These are phyloP conservation scores for Ptychochromis oligacanthus DNA, from an alignment of 2,113 vertebrate genomes.

Conservation along the genomic window DNA sequence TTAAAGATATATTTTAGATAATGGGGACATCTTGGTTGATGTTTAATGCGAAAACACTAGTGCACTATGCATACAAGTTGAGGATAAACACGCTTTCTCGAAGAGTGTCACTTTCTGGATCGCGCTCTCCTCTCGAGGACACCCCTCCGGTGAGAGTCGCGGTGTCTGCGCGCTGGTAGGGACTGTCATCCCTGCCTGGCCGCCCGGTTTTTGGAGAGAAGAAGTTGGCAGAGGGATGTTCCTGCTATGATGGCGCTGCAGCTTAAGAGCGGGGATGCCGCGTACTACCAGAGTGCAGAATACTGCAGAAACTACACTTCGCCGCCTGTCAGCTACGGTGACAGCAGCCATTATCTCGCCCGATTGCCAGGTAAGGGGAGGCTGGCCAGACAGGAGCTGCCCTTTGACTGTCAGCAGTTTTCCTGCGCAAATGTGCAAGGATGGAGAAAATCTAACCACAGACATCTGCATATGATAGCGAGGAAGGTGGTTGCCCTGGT, in stretches of 20 bases:
- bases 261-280: constrained; percentile 77
- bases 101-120: no score
- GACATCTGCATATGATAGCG: constrained; percentile 20
- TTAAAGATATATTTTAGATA: background rate
- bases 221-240: constrained; percentile 77
- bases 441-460: constrained; percentile 40
- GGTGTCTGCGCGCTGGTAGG: constrained; percentile 17
- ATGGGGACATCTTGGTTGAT: rapidly evolving
- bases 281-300: constrained; percentile 75
- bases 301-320: constrained; percentile 77
- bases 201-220: constrained; percentile 53
- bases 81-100: rapidly evolving
- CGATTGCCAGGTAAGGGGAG: constrained; percentile 78
- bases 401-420: constrained; percentile 30
- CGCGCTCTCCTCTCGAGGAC: background rate
- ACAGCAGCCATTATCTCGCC: constrained; percentile 76
- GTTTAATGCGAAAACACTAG: rapidly evolving
- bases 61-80: rapidly evolving
- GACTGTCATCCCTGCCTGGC: constrained; percentile 56
- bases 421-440: constrained; percentile 38
- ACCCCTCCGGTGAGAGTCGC: constrained; percentile 34
- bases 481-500: constrained; percentile 18
- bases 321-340: constrained; percentile 71
- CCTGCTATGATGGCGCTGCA: constrained; percentile 83
- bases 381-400: constrained; percentile 16